Evolutionary conservation across 2,113 vertebrate species (phyloP).

Genomic region (Uropsilus gracilis): DNA sequence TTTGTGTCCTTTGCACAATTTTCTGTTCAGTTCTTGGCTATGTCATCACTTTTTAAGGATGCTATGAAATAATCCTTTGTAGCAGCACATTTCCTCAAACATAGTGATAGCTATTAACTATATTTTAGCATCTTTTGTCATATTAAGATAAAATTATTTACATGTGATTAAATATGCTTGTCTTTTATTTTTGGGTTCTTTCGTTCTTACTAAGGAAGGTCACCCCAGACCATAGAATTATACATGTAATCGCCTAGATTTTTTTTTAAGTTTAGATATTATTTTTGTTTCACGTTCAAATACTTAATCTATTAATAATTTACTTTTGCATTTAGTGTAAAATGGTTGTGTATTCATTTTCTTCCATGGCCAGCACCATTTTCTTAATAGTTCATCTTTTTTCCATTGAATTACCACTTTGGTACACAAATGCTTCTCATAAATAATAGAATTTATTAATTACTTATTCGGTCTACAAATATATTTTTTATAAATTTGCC

Average conservation of each 20-base stretch:
- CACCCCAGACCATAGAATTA: not conserved
- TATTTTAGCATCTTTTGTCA: not conserved
- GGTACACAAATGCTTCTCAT: not conserved
- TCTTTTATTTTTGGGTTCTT: slow-evolving; percentile 21
- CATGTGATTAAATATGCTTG: not conserved
- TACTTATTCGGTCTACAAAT: not conserved
- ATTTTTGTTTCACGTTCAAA: slow-evolving; percentile 28
- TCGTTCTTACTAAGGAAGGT: slow-evolving; percentile 11
- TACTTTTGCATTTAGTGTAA: slow-evolving; percentile 25
- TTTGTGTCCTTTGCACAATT: not conserved
- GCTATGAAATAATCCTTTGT: not conserved
- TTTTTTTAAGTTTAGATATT: not conserved
- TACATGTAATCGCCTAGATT: not conserved
- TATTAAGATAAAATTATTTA: not conserved
- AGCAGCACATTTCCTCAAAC: not conserved
- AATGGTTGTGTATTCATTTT: not conserved
- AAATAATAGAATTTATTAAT: not conserved
- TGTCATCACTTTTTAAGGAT: not conserved
- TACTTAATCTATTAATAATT: slow-evolving; percentile 13
- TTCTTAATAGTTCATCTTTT: not conserved
- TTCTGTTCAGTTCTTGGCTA: slow-evolving; percentile 8
- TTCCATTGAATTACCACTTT: not conserved
- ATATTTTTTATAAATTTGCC: not conserved
- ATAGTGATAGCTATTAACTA: not conserved
- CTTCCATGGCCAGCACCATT: not conserved